phyloP scores from a whole-genome alignment of 1,140 invertebrate genomes.

The Euborellia annulipes region DNA sequence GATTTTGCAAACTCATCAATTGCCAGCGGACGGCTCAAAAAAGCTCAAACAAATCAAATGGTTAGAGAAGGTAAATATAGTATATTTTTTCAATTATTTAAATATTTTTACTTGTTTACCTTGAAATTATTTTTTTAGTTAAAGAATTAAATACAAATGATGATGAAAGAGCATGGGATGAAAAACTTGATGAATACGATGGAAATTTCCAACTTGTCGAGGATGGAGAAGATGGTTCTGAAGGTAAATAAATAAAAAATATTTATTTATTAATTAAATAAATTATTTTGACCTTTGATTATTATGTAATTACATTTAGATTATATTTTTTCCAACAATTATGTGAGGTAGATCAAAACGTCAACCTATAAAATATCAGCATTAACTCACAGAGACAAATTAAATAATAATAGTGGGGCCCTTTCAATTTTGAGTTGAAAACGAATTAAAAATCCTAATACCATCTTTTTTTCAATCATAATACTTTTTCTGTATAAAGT shows the following conservation, averaged over 20 bases:
- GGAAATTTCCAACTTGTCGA: constrained; percentile 28
- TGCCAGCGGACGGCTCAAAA: constrained; percentile 33
- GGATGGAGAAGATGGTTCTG: constrained; percentile 31
- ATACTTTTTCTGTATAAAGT: no score
- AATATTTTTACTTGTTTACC: neutral
- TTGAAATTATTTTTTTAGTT: constrained; percentile 12
- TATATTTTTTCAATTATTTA: neutral
- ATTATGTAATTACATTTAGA: no score
- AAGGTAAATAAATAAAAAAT: constrained; percentile 12
- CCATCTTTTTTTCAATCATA: no score
- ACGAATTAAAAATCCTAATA: no score
- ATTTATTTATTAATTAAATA: no score
- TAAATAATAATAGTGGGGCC: no score
- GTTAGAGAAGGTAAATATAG: constrained; percentile 21
- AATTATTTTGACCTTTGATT: no score
- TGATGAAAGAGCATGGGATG: constrained; percentile 36
- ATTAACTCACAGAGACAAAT: no score
- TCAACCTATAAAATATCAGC: no score
- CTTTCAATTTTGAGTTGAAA: no score
- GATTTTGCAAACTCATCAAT: constrained; percentile 42
- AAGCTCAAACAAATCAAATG: constrained; percentile 27
- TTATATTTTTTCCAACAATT: no score
- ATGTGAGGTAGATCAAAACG: no score
- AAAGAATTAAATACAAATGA: constrained; percentile 19
- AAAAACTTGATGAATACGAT: constrained; percentile 35